Percentiles rank a stretch among this genome's conserved stretches.
Evolutionary conservation across 2,888 invertebrate genomes (phyloP).

Genomic region (Netelia melanura): DNA sequence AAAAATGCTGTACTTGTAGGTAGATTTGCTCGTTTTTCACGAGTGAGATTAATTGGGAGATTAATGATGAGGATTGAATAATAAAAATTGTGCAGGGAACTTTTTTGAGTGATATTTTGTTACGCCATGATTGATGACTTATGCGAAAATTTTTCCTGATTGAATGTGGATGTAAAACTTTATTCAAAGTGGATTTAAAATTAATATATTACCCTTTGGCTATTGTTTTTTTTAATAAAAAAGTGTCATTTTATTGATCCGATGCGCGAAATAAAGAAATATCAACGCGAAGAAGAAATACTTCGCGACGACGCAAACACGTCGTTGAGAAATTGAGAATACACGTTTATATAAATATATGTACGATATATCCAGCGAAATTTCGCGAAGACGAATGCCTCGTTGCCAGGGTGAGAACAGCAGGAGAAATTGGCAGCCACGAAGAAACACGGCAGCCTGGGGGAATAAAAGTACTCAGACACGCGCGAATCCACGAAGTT

Average conservation of each 20-base stretch:
- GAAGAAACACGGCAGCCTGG: slow-evolving; percentile 50
- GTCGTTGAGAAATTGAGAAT: neutral
- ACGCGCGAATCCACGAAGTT: slow-evolving; percentile 60
- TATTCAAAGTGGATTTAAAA: too few relatives aligned
- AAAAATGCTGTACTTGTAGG: slow-evolving; percentile 3
- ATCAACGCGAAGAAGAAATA: neutral
- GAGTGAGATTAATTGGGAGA: too few relatives aligned
- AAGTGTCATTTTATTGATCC: neutral
- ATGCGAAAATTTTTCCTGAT: too few relatives aligned
- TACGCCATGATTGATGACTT: too few relatives aligned
- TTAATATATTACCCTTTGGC: neutral
- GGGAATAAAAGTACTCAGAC: slow-evolving; percentile 69
- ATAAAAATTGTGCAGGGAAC: too few relatives aligned
- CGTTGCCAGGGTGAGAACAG: slow-evolving; percentile 4
- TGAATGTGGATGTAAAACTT: too few relatives aligned
- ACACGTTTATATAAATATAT: neutral
- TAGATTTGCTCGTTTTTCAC: neutral
- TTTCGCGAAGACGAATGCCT: neutral
- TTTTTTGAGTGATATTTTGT: too few relatives aligned
- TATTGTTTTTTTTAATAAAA: neutral
- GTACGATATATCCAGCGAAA: slow-evolving; percentile 3
- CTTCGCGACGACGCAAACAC: neutral
- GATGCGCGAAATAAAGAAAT: neutral
- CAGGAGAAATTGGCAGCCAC: neutral
- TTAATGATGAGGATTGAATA: too few relatives aligned